Evolutionary conservation across 2,113 vertebrate genomes (phyloP), one percentile per base, ranked within the genome.

Genomic region (Eublepharis macularius): DNA sequence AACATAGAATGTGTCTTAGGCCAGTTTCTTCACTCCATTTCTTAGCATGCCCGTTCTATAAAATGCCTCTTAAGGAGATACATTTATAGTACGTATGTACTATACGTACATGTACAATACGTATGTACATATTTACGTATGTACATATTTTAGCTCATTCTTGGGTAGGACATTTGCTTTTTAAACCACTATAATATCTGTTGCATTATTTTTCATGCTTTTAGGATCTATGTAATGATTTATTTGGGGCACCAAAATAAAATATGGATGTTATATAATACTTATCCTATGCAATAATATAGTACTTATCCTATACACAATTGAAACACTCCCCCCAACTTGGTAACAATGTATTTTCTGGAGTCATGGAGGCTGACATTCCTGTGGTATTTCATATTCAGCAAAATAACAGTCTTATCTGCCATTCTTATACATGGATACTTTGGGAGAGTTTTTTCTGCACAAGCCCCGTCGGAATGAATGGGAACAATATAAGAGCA

Each of bases 81-180:
- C 19, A 7, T 81, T 26, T 88, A 0, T 73, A 65, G n/a, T 73
- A 6, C 87, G n/a, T n/a, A n/a, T n/a, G n/a, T n/a, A n/a, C n/a
- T n/a, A n/a, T n/a, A n/a, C n/a, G n/a, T n/a, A n/a, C n/a, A n/a
- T n/a, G n/a, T n/a, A n/a, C n/a, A n/a, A n/a, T n/a, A n/a, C n/a
- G n/a, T n/a, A n/a, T n/a, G n/a, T n/a, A n/a, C n/a, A n/a, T n/a
- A n/a, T n/a, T n/a, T n/a, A n/a, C n/a, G n/a, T n/a, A n/a, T n/a
- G n/a, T n/a, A n/a, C n/a, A n/a, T n/a, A n/a, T 86, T 90, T 91
- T 91, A 45, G 82, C 90, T 81, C 87, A 90, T 89, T 87, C 87
- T 88, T 75, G 34, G 77, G 80, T 75, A 83, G 88, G 26, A 73
- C 8, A 86, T 89, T 93, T 84, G 60, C 82, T 89, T 77, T 89